A percentile compares a stretch with the other conserved stretches of the same genome.
These are phyloP conservation scores for Calonectris borealis DNA, from an alignment of 2,113 vertebrate species.

Conservation along the genomic window DNA sequence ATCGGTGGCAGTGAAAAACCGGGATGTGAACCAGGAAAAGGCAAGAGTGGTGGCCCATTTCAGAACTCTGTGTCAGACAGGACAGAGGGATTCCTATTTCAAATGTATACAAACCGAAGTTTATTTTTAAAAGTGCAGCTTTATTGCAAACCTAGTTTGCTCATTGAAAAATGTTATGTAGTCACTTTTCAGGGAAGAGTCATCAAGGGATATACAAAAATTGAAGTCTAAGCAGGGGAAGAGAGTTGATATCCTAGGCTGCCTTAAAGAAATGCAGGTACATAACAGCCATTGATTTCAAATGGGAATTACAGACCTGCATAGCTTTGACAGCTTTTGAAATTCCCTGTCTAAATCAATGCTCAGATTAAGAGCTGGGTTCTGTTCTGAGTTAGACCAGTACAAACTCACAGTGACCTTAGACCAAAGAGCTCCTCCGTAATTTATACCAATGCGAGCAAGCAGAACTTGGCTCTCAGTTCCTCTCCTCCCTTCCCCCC, in stretches of 20 bases:
- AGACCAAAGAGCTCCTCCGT: background rate
- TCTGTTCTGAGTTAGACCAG: background rate
- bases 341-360: background rate
- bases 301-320: background rate
- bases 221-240: background rate
- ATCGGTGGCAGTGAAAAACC: background rate
- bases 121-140: constrained; percentile 68
- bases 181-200: constrained; percentile 25
- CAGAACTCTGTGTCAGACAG: constrained; percentile 57
- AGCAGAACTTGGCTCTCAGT: background rate
- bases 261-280: background rate
- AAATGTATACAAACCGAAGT: constrained; percentile 63
- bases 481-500: background rate
- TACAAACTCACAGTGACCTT: background rate
- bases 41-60: constrained; percentile 65
- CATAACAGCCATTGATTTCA: background rate
- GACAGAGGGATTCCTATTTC: constrained; percentile 66
- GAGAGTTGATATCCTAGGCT: background rate
- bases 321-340: background rate
- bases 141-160: constrained; percentile 72
- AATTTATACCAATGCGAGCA: background rate
- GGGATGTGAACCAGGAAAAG: constrained; percentile 70
- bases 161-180: constrained; percentile 44
- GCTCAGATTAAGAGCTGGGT: background rate
- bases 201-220: background rate